Evolutionary conservation across 2,797 vertebrate genomes (phyloP).

Genomic region (Arrhamphus sclerolepis): DNA sequence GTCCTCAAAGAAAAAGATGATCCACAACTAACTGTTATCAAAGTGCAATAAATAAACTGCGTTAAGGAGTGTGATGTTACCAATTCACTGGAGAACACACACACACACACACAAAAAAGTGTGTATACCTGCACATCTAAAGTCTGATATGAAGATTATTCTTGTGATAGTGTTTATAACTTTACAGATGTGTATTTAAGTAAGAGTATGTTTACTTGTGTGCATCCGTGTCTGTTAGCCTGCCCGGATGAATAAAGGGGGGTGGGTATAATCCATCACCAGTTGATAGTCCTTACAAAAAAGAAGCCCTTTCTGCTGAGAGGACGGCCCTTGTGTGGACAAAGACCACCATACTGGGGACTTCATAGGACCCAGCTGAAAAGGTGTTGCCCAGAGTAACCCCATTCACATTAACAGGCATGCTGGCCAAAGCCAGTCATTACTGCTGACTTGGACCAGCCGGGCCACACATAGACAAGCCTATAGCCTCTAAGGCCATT

Average conservation of each 20-base stretch:
- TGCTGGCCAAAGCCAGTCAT: conserved; percentile 81
- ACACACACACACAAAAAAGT: conserved; percentile 10
- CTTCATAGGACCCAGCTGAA: conserved; percentile 84
- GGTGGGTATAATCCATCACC: conserved; percentile 84
- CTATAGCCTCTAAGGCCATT: conserved; percentile 77
- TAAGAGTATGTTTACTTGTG: conserved; percentile 58
- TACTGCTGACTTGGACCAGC: conserved; percentile 83
- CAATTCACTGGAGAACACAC: conserved; percentile 5
- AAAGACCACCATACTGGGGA: conserved; percentile 84
- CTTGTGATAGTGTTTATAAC: conserved; percentile 38
- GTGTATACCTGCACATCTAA: conserved; percentile 8
- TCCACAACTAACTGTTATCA: no score
- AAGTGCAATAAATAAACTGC: neutral
- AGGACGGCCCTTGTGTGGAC: conserved; percentile 84
- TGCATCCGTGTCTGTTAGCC: conserved; percentile 68
- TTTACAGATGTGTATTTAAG: conserved; percentile 30
- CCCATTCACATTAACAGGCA: conserved; percentile 83
- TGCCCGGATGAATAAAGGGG: conserved; percentile 73
- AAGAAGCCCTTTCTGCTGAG: conserved; percentile 81
- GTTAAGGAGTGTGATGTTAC: conserved; percentile 15
- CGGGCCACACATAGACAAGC: conserved; percentile 81
- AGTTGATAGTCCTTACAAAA: conserved; percentile 82
- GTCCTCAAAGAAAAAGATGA: no score
- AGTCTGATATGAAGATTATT: conserved; percentile 17
- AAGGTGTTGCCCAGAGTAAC: conserved; percentile 87